Evolutionary conservation across 2,113 vertebrate genomes (phyloP).

Genomic region (Urocolius indicus): DNA sequence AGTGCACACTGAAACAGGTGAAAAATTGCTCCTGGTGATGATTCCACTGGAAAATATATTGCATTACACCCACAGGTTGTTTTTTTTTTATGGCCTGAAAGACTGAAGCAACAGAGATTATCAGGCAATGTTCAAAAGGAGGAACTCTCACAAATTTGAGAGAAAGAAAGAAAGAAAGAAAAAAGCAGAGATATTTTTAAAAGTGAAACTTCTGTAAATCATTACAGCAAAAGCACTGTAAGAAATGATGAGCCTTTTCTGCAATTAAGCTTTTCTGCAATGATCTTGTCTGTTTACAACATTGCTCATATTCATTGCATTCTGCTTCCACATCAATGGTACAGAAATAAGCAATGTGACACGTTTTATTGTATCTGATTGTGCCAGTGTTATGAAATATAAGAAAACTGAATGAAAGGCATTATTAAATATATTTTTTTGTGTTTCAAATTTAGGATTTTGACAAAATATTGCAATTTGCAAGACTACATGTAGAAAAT

Average conservation of each 20-base stretch:
- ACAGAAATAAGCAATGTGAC: not conserved
- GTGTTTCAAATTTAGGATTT: not conserved
- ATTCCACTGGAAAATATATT: not conserved
- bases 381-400: not conserved
- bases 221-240: not conserved
- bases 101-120: not conserved
- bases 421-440: not conserved
- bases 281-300: slow-evolving; percentile 16
- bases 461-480: slow-evolving; percentile 23
- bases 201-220: not conserved
- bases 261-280: not conserved
- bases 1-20: not conserved
- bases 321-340: not conserved
- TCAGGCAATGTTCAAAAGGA: not conserved
- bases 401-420: slow-evolving; percentile 25
- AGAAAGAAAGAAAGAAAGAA: not conserved
- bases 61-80: not conserved
- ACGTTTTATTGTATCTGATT: slow-evolving; percentile 26
- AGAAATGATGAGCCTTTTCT: not conserved
- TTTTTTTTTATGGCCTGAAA: not conserved
- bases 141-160: not conserved
- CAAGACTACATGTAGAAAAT: not conserved
- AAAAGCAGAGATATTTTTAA: not conserved
- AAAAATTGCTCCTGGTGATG: not conserved
- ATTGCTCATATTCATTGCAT: not conserved